Base-by-base conservation (phyloP, 2,888 invertebrate species). In the Mongoloraphidia duomilia region DNA sequence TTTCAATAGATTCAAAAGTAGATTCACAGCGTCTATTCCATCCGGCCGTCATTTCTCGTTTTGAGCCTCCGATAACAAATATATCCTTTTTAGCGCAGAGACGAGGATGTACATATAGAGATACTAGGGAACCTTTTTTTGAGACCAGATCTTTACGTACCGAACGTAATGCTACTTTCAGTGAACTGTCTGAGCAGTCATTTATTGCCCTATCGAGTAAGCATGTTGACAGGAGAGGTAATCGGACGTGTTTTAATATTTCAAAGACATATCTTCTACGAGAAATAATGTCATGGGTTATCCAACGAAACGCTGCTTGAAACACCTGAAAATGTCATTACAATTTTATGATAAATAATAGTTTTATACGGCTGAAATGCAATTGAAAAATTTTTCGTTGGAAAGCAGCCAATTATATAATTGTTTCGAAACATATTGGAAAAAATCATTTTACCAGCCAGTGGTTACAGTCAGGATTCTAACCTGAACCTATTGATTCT, bases 31-130 rank as follows among this genome's bases (percentile, higher is more conserved):
- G 76, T 60, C 74, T 64, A 62, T 86, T 79, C 77, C 87, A 82
- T 50, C 82, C 77, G 41, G 77, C 77, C 11, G 77, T 74, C 44
- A 81, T 75, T 67, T 89, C 87, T 45, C 90, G 78, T 59, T 86
- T 83, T 2, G 87, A 88, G 11, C 94, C 94, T 26, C 94, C 94
- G 53, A 89, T 86, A 42, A 94, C 80, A 60, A 88, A 82, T 53
- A 94, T 83, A 61, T 84, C 81, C 64, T 91, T 91, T 54, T 90
- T 84, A 1, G 92, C 89, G 62, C 88, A 81, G 55, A 84, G 78
- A 8, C 93, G 76, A 1, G 92, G 92, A 61, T 83, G 81, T 34
- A 81, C 84, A 13, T 79, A 75, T 55, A 88, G 66, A 14, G 85
- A 76, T 49, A 89, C 88, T 50, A 89, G 66, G 57, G 84, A 84